Conservation (phyloP, 2,797 vertebrate species). For the Emydoidea blandingii region DNA sequence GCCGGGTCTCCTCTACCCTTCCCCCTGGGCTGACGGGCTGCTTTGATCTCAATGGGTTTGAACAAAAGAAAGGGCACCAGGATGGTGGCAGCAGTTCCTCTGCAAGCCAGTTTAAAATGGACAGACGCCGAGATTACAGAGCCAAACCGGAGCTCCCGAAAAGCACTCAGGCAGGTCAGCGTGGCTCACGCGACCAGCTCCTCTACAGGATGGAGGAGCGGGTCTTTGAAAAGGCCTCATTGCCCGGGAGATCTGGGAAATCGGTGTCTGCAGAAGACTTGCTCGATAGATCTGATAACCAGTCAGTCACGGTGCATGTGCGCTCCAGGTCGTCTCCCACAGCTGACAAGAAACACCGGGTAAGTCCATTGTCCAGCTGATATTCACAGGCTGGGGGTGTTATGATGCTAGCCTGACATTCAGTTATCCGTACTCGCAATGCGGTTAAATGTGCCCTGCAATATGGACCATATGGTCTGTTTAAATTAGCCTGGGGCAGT, state of each 20-base stretch:
- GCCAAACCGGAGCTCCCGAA: conserved; percentile 60
- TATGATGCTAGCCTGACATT: rapidly evolving
- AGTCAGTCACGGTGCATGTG: conserved; percentile 79
- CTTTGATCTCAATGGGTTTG: conserved; percentile 71
- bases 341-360: conserved; percentile 84
- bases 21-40: conserved; percentile 69
- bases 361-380: conserved; percentile 48
- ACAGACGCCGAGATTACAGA: conserved; percentile 65
- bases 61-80: conserved; percentile 12
- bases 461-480: rapidly evolving
- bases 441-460: background rate
- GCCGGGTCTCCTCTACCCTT: conserved; percentile 74
- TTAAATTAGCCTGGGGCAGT: background rate
- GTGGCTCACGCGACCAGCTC: conserved; percentile 5
- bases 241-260: conserved; percentile 79
- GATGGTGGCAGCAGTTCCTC: conserved; percentile 65
- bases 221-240: conserved; percentile 63
- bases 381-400: rapidly evolving
- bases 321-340: conserved; percentile 90
- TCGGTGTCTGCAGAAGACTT: conserved; percentile 92
- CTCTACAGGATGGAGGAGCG: conserved; percentile 52
- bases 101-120: conserved; percentile 7
- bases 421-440: rapidly evolving
- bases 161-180: conserved; percentile 55
- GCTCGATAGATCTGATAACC: conserved; percentile 83